Conservation (phyloP, 2,113 vertebrate genomes). For the Chelonoidis abingdonii region DNA sequence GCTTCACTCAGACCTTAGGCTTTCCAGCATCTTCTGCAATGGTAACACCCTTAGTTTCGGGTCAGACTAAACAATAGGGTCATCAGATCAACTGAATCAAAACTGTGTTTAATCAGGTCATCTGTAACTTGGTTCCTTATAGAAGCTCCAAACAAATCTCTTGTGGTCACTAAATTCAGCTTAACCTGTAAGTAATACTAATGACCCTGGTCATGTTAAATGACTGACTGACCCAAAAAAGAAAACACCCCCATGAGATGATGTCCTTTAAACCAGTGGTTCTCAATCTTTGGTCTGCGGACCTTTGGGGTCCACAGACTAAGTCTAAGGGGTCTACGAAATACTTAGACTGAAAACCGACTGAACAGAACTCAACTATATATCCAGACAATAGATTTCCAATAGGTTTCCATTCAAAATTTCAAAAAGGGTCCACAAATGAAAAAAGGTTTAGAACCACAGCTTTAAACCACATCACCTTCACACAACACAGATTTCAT, state of each 20-base stretch:
- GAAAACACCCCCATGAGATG: fast-evolving
- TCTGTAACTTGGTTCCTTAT: not conserved
- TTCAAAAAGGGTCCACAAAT: too few species aligned
- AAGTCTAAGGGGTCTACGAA: too few species aligned
- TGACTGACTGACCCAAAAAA: not conserved
- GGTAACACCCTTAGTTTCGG: not conserved
- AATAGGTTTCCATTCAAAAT: too few species aligned
- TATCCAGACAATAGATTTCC: too few species aligned
- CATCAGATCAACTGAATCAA: not conserved
- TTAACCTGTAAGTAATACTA: not conserved
- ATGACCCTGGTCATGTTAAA: not conserved
- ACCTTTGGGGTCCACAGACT: too few species aligned
- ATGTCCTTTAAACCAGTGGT: not conserved
- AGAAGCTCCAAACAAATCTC: not conserved
- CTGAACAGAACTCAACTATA: too few species aligned
- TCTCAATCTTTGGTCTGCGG: not conserved
- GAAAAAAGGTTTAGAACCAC: too few species aligned
- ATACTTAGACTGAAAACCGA: too few species aligned
- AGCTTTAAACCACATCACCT: not conserved
- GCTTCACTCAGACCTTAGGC: not conserved
- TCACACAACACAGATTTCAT: fast-evolving
- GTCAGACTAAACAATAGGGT: not conserved
- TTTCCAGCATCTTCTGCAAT: not conserved
- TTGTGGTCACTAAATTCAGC: not conserved
- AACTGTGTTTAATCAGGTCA: not conserved